Conservation (phyloP, 2,797 vertebrate genomes). For the Thunnus albacares region DNA sequence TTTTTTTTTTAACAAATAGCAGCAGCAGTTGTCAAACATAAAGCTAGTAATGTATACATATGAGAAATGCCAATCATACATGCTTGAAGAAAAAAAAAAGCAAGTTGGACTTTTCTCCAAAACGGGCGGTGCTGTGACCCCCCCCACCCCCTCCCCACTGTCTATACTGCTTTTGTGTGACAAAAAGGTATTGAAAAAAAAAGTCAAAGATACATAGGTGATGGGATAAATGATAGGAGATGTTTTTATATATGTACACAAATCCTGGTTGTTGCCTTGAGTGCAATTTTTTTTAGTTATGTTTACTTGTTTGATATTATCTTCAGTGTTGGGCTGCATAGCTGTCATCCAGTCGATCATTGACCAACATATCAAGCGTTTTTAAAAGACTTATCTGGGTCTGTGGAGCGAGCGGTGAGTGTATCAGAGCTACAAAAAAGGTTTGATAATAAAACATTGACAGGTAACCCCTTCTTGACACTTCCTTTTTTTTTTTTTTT, state of each 20-base stretch:
- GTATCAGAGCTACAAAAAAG: constrained; percentile 66
- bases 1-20: constrained; percentile 53
- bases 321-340: constrained; percentile 84
- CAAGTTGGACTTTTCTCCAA: constrained; percentile 61
- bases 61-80: constrained; percentile 75
- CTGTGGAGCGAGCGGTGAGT: constrained; percentile 56
- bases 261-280: constrained; percentile 81
- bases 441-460: constrained; percentile 78
- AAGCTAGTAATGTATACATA: constrained; percentile 72
- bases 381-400: constrained; percentile 65
- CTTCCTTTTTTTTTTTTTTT: constrained; percentile 30
- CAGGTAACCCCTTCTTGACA: constrained; percentile 61
- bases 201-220: constrained; percentile 56
- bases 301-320: constrained; percentile 83
- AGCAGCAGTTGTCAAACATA: constrained; percentile 73
- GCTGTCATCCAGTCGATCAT: constrained; percentile 74
- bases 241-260: constrained; percentile 76
- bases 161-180: constrained; percentile 55
- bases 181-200: constrained; percentile 65
- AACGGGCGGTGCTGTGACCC: constrained; percentile 30
- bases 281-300: constrained; percentile 81
- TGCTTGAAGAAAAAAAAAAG: constrained; percentile 45
- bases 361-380: constrained; percentile 81
- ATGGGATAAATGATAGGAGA: constrained; percentile 63
- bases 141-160: constrained; percentile 4